Percentiles rank a stretch among this genome's conserved stretches.
Conservation (phyloP, 2,797 vertebrate genomes). For the Lacerta agilis region DNA sequence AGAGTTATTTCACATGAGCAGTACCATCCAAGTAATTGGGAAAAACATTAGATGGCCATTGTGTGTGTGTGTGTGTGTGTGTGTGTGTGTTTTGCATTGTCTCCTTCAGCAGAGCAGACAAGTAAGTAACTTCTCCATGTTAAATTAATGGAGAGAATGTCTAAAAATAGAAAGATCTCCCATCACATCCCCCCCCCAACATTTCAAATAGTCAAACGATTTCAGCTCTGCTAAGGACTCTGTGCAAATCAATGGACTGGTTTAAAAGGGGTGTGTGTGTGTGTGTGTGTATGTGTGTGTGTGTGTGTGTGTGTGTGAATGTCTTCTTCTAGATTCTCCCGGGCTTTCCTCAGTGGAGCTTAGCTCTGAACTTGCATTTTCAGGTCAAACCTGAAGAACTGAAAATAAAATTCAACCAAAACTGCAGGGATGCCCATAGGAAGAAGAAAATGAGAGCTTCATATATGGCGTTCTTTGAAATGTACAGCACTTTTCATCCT, state of each 20-base stretch:
- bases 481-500: neutral
- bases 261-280: neutral
- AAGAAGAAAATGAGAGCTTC: neutral
- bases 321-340: neutral
- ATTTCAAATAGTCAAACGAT: slow-evolving; percentile 34
- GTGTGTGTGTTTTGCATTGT: too few relatives aligned
- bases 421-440: neutral
- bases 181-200: neutral
- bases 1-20: neutral
- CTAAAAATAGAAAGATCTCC: slow-evolving; percentile 18
- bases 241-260: slow-evolving; percentile 28
- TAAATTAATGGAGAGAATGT: neutral
- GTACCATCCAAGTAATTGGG: neutral
- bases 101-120: neutral
- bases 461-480: neutral
- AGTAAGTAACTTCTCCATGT: neutral
- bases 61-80: too few relatives aligned
- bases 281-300: too few relatives aligned
- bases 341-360: neutral
- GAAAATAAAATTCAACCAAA: neutral
- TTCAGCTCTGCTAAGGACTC: slow-evolving; percentile 31
- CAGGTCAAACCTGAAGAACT: neutral
- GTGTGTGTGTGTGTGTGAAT: too few relatives aligned
- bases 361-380: neutral
- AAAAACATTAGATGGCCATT: neutral